phyloP scores from a whole-genome alignment of 2,113 vertebrate genomes.

The Dendrocopos noguchii region DNA sequence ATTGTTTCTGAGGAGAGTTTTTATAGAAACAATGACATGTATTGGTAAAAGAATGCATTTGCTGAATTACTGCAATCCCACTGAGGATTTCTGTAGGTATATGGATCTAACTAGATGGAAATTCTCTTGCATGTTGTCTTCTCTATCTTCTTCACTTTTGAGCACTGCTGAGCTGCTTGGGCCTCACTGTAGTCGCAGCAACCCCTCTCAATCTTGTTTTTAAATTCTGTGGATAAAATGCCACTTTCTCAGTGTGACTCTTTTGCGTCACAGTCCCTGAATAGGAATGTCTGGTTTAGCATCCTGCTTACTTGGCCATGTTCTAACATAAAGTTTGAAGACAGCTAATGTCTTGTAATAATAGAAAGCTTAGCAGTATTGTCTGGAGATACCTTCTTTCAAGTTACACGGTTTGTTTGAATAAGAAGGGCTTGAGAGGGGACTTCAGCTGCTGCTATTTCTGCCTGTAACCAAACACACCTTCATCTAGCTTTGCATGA shows the following conservation, averaged over 20 bases:
- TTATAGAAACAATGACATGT: neutral
- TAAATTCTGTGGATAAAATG: slow-evolving; percentile 8
- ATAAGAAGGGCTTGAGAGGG: slow-evolving; percentile 75
- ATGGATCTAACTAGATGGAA: slow-evolving; percentile 6
- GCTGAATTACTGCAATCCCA: neutral
- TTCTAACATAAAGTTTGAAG: neutral
- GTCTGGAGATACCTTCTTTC: neutral
- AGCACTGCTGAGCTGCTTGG: slow-evolving; percentile 65
- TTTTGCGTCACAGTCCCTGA: neutral
- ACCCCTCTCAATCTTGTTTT: slow-evolving; percentile 76
- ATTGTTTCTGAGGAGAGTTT: neutral
- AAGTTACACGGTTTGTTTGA: neutral
- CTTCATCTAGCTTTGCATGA: slow-evolving; percentile 78
- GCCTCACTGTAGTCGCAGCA: slow-evolving; percentile 61
- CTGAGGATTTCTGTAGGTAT: neutral
- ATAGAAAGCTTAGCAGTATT: neutral
- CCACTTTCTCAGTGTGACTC: neutral
- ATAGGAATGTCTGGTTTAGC: neutral
- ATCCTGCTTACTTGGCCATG: neutral
- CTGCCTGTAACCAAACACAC: slow-evolving; percentile 33
- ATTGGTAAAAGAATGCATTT: neutral
- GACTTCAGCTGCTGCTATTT: slow-evolving; percentile 54
- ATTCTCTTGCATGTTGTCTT: slow-evolving; percentile 72
- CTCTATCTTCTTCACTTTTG: slow-evolving; percentile 55
- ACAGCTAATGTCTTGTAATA: neutral